phyloP scores from a whole-genome alignment of 2,113 vertebrate genomes.

The Hippopotamus amphibius region DNA sequence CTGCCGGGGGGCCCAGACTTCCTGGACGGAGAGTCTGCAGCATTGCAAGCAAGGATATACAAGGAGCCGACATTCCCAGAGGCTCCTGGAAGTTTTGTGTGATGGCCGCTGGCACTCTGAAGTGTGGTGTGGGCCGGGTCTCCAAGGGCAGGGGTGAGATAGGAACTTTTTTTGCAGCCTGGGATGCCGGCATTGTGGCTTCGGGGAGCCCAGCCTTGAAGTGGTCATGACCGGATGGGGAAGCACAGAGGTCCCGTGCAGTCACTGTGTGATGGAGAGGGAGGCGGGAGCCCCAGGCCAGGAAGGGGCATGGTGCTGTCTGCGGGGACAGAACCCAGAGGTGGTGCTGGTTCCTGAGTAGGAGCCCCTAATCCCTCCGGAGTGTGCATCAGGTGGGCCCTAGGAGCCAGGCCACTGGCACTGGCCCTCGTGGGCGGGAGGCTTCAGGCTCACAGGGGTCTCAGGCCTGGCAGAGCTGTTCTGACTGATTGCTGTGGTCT shows the following conservation, averaged over 20 bases:
- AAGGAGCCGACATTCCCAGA: neutral
- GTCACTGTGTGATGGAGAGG: neutral
- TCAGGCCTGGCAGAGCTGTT: neutral
- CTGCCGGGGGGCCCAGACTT: too few species aligned
- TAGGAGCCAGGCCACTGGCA: neutral
- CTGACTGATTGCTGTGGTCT: neutral
- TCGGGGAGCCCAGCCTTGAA: neutral
- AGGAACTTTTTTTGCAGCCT: neutral
- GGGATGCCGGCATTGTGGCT: neutral
- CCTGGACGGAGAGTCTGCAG: neutral
- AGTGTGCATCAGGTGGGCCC: neutral
- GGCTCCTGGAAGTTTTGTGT: neutral
- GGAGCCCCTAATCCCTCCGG: too few species aligned
- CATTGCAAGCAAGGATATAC: accelerated
- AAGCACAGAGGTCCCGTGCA: neutral
- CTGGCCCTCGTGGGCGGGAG: accelerated
- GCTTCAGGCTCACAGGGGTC: neutral
- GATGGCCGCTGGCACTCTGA: neutral
- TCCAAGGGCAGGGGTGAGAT: neutral
- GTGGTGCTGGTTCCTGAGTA: neutral
- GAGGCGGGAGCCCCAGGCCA: accelerated
- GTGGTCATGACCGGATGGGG: neutral
- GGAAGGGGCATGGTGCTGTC: neutral
- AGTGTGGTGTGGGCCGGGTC: neutral
- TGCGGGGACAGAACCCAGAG: neutral